phyloP scores from a whole-genome alignment of 2,113 vertebrate genomes.

The Gobius niger region DNA sequence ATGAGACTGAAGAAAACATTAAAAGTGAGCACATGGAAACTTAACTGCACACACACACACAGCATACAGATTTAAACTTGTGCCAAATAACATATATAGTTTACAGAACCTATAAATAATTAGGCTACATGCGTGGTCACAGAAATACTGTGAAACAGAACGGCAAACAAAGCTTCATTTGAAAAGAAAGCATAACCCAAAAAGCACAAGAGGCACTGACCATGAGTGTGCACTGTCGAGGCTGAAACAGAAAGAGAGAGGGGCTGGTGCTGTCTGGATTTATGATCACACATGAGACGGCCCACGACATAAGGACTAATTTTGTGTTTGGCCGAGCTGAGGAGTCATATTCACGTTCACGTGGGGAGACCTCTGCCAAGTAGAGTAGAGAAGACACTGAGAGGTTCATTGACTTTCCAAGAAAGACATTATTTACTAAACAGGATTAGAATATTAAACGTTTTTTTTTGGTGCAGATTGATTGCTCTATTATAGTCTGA shows the following conservation, averaged over 20 bases:
- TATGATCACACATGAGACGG: slow-evolving; percentile 75
- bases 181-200: not conserved
- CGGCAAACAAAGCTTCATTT: not conserved
- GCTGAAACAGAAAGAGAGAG: slow-evolving; percentile 67
- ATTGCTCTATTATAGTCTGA: no score
- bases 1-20: slow-evolving; percentile 81
- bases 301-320: slow-evolving; percentile 76
- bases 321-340: slow-evolving; percentile 78
- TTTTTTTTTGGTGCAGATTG: no score
- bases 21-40: not conserved
- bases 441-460: slow-evolving; percentile 34
- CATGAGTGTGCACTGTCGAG: slow-evolving; percentile 70
- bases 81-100: not conserved
- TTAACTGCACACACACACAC: not conserved
- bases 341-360: slow-evolving; percentile 72
- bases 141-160: not conserved
- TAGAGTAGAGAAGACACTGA: slow-evolving; percentile 28
- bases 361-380: slow-evolving; percentile 68
- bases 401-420: slow-evolving; percentile 30
- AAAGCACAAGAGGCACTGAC: slow-evolving; percentile 71
- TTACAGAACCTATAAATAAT: not conserved
- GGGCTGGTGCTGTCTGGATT: slow-evolving; percentile 34
- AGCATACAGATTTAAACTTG: no score
- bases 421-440: slow-evolving; percentile 28
- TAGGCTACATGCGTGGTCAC: not conserved